Evolutionary conservation across 2,113 vertebrate genomes (phyloP), one percentile per base, ranked within the genome.

Genomic region (Heterochromis multidens): DNA sequence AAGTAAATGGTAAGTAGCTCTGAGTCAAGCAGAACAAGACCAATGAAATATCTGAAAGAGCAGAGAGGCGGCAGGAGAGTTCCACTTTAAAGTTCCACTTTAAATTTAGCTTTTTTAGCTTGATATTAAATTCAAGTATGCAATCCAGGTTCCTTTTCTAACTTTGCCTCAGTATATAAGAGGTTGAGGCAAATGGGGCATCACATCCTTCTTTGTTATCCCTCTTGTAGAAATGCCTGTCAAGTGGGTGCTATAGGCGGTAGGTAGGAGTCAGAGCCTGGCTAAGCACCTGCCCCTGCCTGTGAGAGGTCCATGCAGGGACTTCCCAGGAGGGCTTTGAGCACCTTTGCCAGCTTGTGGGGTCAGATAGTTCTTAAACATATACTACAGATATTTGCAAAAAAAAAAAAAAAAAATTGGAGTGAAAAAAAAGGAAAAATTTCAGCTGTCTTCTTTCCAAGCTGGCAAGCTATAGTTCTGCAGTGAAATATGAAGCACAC

Each of bases 1-100:
- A 74, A 67, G 56, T 88, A 85, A 92, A 87, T 83, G 27, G 84
- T 90, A 82, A 90, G 87, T 86, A 90, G 65, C 87, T 94, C 11
- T 67, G 79, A 91, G 89, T 81, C 43, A 70, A 87, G 37, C 35
- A 61, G 37, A 89, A 78, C n/a, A 82, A 88, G 83, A 89, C 58
- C 52, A 76, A 77, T 87, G 61, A 83, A 13, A 59, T 82, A n/a
- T 81, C 72, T 82, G 62, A 25, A 63, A 57, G 76, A 91, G 40
- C 3, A 72, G 59, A 80, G 46, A 59, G 70, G 29, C 80, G 33
- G 79, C 40, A 54, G 40, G n/a, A 84, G n/a, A 86, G n/a, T 52
- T 76, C 43, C n/a, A n/a, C n/a, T n/a, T n/a, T n/a, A n/a, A n/a
- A 86, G 46, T 76, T 23, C 76, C 17, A 17, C 80, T 88, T 80